Conservation (phyloP, 2,113 vertebrate species). For the Microtus montanus region DNA sequence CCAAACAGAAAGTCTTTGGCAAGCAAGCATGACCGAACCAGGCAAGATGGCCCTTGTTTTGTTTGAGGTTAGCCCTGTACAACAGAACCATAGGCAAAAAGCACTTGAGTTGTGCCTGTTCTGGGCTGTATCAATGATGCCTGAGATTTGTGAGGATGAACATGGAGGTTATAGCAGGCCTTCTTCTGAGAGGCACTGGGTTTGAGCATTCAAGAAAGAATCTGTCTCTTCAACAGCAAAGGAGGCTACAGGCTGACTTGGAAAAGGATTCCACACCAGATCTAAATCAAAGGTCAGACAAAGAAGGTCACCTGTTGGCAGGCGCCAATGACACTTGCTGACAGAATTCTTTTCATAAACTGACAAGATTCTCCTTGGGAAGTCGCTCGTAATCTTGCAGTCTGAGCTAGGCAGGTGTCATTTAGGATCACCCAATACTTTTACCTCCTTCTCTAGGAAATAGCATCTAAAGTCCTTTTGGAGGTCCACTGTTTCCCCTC, state of each 20-base stretch:
- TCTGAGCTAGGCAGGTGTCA: neutral
- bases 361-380: too few relatives aligned
- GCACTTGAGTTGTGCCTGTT: neutral
- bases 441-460: neutral
- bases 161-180: neutral
- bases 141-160: neutral
- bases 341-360: neutral
- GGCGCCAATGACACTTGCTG: neutral
- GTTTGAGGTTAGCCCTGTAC: neutral
- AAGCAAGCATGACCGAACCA: neutral
- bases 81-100: neutral
- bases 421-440: neutral
- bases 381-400: neutral
- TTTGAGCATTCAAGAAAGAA: neutral
- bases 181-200: neutral
- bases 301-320: neutral
- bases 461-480: neutral
- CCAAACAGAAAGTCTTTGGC: neutral
- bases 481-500: neutral
- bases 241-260: neutral
- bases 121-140: neutral
- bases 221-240: neutral
- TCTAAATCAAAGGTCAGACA: neutral
- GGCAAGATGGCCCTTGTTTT: neutral
- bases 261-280: neutral